Conservation (phyloP, 2,113 vertebrate genomes). For the Gopherus flavomarginatus region DNA sequence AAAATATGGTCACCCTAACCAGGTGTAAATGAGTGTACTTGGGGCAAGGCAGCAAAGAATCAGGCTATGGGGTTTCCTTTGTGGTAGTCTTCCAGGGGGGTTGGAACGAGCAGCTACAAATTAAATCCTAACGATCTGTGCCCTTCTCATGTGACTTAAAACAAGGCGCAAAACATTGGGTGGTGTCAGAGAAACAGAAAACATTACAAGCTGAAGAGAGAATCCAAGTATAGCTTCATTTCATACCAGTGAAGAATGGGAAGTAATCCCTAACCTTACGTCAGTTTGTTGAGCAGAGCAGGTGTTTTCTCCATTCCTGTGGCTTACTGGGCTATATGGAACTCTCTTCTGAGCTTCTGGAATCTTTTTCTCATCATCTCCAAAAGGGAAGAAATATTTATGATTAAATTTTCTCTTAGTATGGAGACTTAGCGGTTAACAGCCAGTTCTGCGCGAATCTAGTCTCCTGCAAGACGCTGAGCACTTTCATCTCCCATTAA, state of each 20-base stretch:
- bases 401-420: background rate
- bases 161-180: background rate
- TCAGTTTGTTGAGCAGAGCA: background rate
- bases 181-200: background rate
- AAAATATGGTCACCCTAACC: too few species aligned
- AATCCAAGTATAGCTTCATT: background rate
- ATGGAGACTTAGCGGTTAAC: background rate
- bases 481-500: background rate
- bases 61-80: background rate
- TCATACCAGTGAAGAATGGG: background rate
- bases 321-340: background rate
- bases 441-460: background rate
- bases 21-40: background rate
- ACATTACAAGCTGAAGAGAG: background rate
- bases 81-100: background rate
- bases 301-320: fast-evolving
- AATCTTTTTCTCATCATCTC: background rate
- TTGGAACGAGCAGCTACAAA: fast-evolving
- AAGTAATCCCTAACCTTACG: background rate
- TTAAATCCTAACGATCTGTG: background rate
- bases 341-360: background rate
- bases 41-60: background rate
- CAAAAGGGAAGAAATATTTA: background rate
- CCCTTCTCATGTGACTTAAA: background rate
- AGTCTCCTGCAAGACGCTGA: background rate